Base-by-base conservation (phyloP, 2,888 invertebrate genomes). In the Perithous albicinctus region DNA sequence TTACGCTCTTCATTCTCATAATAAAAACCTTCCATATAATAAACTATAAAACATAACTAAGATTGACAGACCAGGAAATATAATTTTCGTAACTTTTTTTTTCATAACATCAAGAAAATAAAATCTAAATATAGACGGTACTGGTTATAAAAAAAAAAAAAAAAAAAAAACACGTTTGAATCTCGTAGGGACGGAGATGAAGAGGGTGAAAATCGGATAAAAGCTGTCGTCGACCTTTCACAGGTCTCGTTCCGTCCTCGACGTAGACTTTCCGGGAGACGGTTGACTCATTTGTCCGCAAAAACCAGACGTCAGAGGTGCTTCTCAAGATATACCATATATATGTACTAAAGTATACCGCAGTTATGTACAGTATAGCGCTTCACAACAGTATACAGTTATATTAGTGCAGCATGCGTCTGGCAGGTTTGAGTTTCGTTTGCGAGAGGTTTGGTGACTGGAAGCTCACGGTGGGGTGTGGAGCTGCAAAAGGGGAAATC, bases 341-440 rank as follows among this genome's bases (percentile, higher is more conserved):
- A n/a, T n/a, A n/a, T n/a, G n/a, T 59, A 43, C 46, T 20, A 32
- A 63, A 73, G 73, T 63, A 66, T 38, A 66, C 51, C 8, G 35
- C 54, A 18, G 18, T 8, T 15, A 70, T 41, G 38, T 35, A 38
- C 38, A 35, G 12, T 41, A 18, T 35, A 7, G 35, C n/a, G 20
- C 41, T 20, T 41, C 15, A 7, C 23, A 23, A n/a, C n/a, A n/a
- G 32, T 32, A 29, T 7, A 66, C 18, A 66, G 29, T 32, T 32
- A 61, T 29, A 32, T 10, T 48, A 29, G 32, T 51, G 35, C 48
- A 35, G 51, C 8, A 35, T 48, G 48, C 35, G 6, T 48, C 7
- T 12, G 18, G 46, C 23, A 38, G 51, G n/a, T 35, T 20, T 38
- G 54, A 54, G 69, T 38, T 56, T 70, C 56, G 26, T 15, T 70